Evolutionary conservation across 2,113 vertebrate species (phyloP).

Genomic region (Gallinago media): DNA sequence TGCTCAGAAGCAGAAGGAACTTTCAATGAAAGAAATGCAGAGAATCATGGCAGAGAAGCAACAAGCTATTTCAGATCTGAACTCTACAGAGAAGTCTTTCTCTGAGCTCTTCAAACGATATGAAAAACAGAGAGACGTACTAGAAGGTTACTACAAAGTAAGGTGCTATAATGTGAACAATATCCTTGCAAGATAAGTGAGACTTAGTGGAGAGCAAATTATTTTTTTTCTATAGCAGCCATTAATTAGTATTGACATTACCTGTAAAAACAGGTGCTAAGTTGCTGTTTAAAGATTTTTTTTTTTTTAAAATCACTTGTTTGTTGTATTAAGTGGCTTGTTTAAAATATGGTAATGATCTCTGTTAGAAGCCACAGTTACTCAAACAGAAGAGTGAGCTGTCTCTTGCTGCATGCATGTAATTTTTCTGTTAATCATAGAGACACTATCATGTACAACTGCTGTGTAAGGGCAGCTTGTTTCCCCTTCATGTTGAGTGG

Average conservation of each 20-base stretch:
- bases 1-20: slow-evolving; percentile 80
- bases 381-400: neutral
- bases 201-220: neutral
- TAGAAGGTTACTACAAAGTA: slow-evolving; percentile 89
- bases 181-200: neutral
- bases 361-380: neutral
- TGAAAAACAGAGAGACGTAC: slow-evolving; percentile 89
- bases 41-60: slow-evolving; percentile 82
- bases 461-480: neutral
- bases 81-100: slow-evolving; percentile 87
- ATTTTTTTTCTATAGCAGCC: neutral
- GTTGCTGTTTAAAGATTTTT: neutral
- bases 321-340: neutral
- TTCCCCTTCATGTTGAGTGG: neutral
- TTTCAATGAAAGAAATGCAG: slow-evolving; percentile 74
- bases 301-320: neutral
- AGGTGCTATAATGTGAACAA: neutral
- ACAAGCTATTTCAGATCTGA: slow-evolving; percentile 84
- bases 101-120: slow-evolving; percentile 90
- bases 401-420: neutral
- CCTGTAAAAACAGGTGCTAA: neutral
- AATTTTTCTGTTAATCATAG: neutral
- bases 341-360: neutral
- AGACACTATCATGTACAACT: neutral
- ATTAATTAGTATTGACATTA: neutral